These are phyloP conservation scores for Lordiphosa fenestrarum DNA, from an alignment of 2,888 invertebrate genomes.

Conservation along the genomic window DNA sequence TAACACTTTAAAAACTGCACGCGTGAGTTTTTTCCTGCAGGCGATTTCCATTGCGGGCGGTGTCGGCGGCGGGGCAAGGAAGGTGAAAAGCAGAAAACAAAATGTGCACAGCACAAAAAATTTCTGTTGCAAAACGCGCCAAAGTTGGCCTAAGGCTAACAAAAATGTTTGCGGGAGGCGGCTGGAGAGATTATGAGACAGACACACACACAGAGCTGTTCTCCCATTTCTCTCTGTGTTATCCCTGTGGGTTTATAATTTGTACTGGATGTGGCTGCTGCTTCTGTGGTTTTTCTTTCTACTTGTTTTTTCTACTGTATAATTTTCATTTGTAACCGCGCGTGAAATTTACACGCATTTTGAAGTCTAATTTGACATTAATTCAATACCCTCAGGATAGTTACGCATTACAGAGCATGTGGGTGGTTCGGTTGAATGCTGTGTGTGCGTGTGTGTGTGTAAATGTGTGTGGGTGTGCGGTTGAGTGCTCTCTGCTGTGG, in stretches of 20 bases:
- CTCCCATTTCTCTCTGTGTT: conserved; percentile 12
- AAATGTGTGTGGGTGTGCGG: not conserved
- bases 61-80: not conserved
- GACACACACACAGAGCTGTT: conserved; percentile 8
- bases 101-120: conserved; percentile 4
- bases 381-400: conserved; percentile 71
- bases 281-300: conserved; percentile 25
- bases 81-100: conserved; percentile 2
- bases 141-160: conserved; percentile 41
- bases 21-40: conserved; percentile 20
- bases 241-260: conserved; percentile 50
- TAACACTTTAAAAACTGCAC: conserved; percentile 43
- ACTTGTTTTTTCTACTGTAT: conserved; percentile 28
- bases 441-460: conserved; percentile 7
- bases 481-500: conserved; percentile 1
- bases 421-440: conserved; percentile 3
- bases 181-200: conserved; percentile 26
- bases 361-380: conserved; percentile 77
- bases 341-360: conserved; percentile 76
- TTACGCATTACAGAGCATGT: conserved; percentile 29
- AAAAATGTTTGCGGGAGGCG: conserved; percentile 20
- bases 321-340: conserved; percentile 63
- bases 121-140: conserved; percentile 28
- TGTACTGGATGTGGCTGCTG: conserved; percentile 32
- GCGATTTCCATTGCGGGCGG: conserved; percentile 15